Conservation (phyloP, 2,888 invertebrate species). For the Ptycholaimellus sp. region DNA sequence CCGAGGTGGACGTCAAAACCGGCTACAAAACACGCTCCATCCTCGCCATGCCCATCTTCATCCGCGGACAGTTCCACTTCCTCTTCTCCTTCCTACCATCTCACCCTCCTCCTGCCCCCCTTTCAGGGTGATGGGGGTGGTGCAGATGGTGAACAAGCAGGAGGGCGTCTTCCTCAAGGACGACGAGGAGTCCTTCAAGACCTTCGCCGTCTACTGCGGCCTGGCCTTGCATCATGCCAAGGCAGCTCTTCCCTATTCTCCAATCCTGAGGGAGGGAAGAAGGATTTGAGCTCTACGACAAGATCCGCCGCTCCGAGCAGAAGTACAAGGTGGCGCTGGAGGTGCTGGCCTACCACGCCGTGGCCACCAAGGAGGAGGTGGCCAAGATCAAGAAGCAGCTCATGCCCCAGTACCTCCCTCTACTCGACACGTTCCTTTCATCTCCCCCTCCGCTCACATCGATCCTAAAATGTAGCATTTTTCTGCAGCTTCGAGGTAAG, state of each 20-base stretch:
- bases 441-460: background rate
- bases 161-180: slow-evolving; percentile 36
- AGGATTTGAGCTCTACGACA: slow-evolving; percentile 47
- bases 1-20: slow-evolving; percentile 33
- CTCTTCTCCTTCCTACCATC: background rate
- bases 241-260: slow-evolving; percentile 18
- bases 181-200: slow-evolving; percentile 56
- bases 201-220: slow-evolving; percentile 60
- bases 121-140: slow-evolving; percentile 48
- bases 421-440: slow-evolving; percentile 15
- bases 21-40: slow-evolving; percentile 44
- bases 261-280: no score
- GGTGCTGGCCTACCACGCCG: slow-evolving; percentile 57
- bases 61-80: slow-evolving; percentile 37
- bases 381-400: slow-evolving; percentile 18
- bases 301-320: slow-evolving; percentile 54
- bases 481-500: slow-evolving; percentile 42
- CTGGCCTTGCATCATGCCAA: slow-evolving; percentile 60
- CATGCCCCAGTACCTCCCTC: slow-evolving; percentile 12
- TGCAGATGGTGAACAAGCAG: slow-evolving; percentile 54
- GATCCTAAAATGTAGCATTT: slow-evolving; percentile 1
- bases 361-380: slow-evolving; percentile 46
- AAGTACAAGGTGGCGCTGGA: slow-evolving; percentile 54
- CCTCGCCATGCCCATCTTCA: slow-evolving; percentile 63
- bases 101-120: background rate